Evolutionary conservation across 2,113 vertebrate genomes (phyloP).

Genomic region (Pongo abelii): DNA sequence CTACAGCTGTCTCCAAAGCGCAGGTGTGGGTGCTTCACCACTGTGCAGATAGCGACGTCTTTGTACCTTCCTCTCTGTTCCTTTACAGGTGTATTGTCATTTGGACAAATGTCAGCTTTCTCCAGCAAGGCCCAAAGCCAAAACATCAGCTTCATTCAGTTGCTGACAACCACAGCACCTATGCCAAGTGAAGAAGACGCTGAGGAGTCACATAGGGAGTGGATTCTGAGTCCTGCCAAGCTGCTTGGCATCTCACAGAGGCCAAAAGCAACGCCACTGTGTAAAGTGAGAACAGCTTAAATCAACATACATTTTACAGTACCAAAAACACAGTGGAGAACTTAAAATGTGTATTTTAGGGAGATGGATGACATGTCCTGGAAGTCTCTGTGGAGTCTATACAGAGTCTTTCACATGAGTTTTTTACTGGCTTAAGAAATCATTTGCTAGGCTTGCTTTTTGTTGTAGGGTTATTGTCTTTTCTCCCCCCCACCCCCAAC

Average conservation of each 20-base stretch:
- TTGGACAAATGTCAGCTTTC: background rate
- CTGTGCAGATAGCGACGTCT: background rate
- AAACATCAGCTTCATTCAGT: background rate
- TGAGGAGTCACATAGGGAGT: fast-evolving
- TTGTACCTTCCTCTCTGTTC: background rate
- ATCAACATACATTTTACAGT: fast-evolving
- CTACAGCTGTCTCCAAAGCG: background rate
- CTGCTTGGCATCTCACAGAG: fast-evolving
- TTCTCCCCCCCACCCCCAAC: fast-evolving
- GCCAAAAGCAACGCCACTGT: fast-evolving
- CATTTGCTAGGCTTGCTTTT: background rate
- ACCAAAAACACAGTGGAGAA: fast-evolving
- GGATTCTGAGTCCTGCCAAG: fast-evolving
- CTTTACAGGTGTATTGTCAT: background rate
- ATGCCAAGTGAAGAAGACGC: background rate
- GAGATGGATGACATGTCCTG: fast-evolving
- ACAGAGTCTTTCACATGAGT: no score
- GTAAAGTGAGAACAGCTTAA: background rate
- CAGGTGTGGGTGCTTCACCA: background rate
- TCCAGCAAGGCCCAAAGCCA: conserved; percentile 20
- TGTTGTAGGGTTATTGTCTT: background rate
- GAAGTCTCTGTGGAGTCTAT: background rate
- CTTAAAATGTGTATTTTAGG: fast-evolving
- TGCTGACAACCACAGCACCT: background rate
- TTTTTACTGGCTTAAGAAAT: background rate